Percentiles rank a stretch among this genome's conserved stretches.
phyloP scores from a whole-genome alignment of 2,888 invertebrate genomes.

The Drosophila formosana region DNA sequence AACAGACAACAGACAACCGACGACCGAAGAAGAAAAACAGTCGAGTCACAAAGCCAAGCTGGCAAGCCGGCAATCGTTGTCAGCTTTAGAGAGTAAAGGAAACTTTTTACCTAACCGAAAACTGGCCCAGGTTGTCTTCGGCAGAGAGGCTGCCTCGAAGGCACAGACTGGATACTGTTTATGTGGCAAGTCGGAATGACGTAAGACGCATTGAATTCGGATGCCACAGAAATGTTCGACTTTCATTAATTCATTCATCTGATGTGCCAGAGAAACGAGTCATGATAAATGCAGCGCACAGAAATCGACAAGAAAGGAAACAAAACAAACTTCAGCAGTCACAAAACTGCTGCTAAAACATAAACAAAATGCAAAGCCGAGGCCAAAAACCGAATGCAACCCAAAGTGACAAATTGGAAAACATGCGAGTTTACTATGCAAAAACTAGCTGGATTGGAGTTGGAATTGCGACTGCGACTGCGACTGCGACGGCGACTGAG shows the following conservation, averaged over 20 bases:
- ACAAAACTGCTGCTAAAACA: conserved; percentile 63
- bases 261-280: conserved; percentile 30
- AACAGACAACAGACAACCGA: neutral
- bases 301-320: conserved; percentile 21
- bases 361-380: conserved; percentile 57
- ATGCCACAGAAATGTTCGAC: conserved; percentile 24
- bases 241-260: conserved; percentile 57
- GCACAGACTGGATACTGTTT: conserved; percentile 26
- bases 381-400: conserved; percentile 46
- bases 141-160: conserved; percentile 23
- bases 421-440: conserved; percentile 41
- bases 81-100: conserved; percentile 48
- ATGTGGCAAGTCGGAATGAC: too few species aligned
- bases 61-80: conserved; percentile 36
- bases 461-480: conserved; percentile 10
- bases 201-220: too few species aligned
- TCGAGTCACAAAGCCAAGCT: conserved; percentile 25
- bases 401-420: conserved; percentile 71
- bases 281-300: conserved; percentile 27
- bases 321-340: conserved; percentile 54
- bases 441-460: conserved; percentile 28
- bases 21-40: neutral
- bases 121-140: conserved; percentile 36
- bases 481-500: neutral
- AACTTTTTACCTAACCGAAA: conserved; percentile 47